Conservation (phyloP, 2,888 invertebrate species). For the Iselma pallidipennis region DNA sequence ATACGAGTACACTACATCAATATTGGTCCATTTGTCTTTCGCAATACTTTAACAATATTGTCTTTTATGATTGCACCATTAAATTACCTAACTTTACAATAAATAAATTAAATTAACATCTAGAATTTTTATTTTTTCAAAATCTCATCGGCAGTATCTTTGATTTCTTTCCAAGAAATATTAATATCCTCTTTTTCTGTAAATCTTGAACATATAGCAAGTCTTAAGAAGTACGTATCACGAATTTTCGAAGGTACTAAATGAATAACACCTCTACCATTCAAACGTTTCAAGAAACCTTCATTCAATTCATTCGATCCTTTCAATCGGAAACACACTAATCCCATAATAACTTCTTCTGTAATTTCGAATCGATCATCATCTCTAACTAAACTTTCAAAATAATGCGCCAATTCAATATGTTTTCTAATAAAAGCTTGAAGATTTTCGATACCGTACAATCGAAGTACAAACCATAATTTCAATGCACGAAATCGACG, state of each 20-base stretch:
- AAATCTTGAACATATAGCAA: conserved; percentile 88
- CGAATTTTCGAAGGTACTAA: conserved; percentile 89
- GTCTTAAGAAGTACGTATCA: conserved; percentile 81
- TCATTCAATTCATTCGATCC: conserved; percentile 83
- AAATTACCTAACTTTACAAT: conserved; percentile 14
- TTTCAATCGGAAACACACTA: conserved; percentile 95
- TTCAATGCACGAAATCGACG: conserved; percentile 91
- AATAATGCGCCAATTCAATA: conserved; percentile 82
- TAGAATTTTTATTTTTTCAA: conserved; percentile 47
- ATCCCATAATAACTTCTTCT: conserved; percentile 87
- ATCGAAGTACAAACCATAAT: conserved; percentile 91
- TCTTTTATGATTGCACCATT: not conserved
- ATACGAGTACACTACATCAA: not conserved
- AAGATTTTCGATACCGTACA: conserved; percentile 87
- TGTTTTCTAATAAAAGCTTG: conserved; percentile 87
- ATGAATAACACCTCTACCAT: conserved; percentile 89
- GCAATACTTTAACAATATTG: not conserved
- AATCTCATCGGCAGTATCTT: conserved; percentile 72
- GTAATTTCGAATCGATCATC: conserved; percentile 89
- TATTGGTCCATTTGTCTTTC: conserved; percentile 6
- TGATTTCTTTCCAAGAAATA: conserved; percentile 85
- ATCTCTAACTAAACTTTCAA: conserved; percentile 73
- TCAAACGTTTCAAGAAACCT: conserved; percentile 77
- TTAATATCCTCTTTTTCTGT: conserved; percentile 81
- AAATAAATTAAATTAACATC: conserved; percentile 19